Evolutionary conservation across 2,113 vertebrate genomes (phyloP).

Genomic region (Hippocampus barbouri): DNA sequence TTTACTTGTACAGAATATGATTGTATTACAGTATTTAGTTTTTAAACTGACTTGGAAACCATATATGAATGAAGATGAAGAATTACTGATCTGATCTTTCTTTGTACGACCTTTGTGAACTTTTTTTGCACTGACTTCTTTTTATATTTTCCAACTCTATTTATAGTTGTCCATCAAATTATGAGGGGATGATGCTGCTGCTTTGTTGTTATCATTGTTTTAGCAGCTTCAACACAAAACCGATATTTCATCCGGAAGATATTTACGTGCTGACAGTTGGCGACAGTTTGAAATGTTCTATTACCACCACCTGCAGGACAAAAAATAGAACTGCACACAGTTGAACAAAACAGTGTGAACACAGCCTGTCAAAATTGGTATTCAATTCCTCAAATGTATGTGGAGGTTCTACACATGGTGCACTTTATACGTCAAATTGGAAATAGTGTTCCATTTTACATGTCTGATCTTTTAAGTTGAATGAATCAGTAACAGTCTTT

Average conservation of each 20-base stretch:
- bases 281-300: not conserved
- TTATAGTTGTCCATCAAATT: not conserved
- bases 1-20: not conserved
- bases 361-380: too few relatives aligned
- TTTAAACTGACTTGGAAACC: too few relatives aligned
- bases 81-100: not conserved
- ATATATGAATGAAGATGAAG: not conserved
- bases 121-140: not conserved
- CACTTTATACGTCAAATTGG: not conserved
- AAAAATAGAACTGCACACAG: not conserved
- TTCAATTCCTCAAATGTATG: too few relatives aligned
- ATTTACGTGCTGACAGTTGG: not conserved
- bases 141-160: not conserved
- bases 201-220: not conserved
- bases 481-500: not conserved
- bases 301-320: not conserved
- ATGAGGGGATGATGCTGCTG: not conserved
- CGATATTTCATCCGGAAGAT: not conserved
- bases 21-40: too few relatives aligned
- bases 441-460: not conserved
- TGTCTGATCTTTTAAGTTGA: not conserved
- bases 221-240: not conserved
- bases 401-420: not conserved
- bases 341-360: not conserved
- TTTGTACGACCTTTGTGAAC: not conserved